Evolutionary conservation across 2,113 vertebrate genomes (phyloP).

Genomic region (Seriola quinqueradiata): DNA sequence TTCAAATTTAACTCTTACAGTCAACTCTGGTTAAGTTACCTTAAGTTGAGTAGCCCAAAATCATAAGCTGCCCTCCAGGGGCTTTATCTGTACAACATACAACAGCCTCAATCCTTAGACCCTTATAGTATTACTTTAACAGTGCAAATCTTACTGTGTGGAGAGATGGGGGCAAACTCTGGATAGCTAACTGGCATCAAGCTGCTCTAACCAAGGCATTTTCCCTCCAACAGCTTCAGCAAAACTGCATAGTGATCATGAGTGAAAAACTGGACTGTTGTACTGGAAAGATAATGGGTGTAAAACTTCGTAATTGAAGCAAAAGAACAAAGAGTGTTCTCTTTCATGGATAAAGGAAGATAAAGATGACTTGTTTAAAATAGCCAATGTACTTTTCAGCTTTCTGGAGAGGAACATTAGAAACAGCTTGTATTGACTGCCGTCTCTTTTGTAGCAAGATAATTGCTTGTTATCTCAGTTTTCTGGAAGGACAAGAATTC

Average conservation of each 20-base stretch:
- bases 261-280: neutral
- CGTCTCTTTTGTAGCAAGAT: slow-evolving; percentile 42
- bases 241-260: neutral
- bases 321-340: neutral
- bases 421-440: slow-evolving; percentile 34
- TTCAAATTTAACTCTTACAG: no score
- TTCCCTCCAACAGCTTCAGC: no score
- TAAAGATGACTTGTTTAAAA: slow-evolving; percentile 38
- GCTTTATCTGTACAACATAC: no score
- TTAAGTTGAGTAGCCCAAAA: no score
- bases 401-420: slow-evolving; percentile 23
- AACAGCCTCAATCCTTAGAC: no score
- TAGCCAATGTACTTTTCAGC: slow-evolving; percentile 29
- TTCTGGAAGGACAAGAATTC: slow-evolving; percentile 32
- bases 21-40: no score
- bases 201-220: no score
- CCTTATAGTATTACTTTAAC: no score
- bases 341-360: slow-evolving; percentile 13
- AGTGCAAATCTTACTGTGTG: no score
- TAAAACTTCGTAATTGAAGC: slow-evolving; percentile 5
- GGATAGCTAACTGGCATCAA: no score
- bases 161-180: no score
- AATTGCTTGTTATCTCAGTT: slow-evolving; percentile 48
- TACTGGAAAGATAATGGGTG: neutral
- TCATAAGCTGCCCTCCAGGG: no score